Evolutionary conservation across 2,888 invertebrate species (phyloP).

Genomic region (Tetropium fuscum): DNA sequence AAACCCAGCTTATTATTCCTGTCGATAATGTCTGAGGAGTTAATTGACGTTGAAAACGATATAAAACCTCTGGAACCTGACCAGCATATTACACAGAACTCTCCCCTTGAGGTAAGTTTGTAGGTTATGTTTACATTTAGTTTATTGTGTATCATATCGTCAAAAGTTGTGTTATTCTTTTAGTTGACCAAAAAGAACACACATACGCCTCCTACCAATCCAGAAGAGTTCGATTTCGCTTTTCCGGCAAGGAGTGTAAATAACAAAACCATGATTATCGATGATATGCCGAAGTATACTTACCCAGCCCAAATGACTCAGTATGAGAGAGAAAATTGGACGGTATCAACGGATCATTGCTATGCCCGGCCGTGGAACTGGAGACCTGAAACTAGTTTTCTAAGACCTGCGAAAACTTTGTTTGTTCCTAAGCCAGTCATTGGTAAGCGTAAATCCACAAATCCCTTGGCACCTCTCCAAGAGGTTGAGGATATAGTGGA

Average conservation of each 20-base stretch:
- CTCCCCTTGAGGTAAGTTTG: slow-evolving; percentile 28
- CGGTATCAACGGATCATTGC: slow-evolving; percentile 75
- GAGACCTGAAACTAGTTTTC: slow-evolving; percentile 73
- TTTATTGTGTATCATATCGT: not conserved
- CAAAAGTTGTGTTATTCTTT: slow-evolving; percentile 10
- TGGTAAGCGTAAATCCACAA: slow-evolving; percentile 49
- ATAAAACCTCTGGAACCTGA: slow-evolving; percentile 17
- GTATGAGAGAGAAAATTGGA: slow-evolving; percentile 52
- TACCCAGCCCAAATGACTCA: slow-evolving; percentile 47
- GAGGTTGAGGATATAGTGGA: slow-evolving; percentile 64
- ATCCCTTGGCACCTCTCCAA: slow-evolving; percentile 46
- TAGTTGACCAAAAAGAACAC: slow-evolving; percentile 26
- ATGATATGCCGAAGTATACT: slow-evolving; percentile 47
- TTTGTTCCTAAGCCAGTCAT: slow-evolving; percentile 62
- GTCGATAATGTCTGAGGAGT: slow-evolving; percentile 33
- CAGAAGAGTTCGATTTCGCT: slow-evolving; percentile 33
- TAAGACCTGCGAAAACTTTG: slow-evolving; percentile 70
- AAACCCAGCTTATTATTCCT: not conserved
- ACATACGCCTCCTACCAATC: slow-evolving; percentile 12
- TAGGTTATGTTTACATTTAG: slow-evolving; percentile 20
- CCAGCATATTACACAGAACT: slow-evolving; percentile 15
- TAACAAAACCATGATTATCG: slow-evolving; percentile 38
- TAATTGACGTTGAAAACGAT: slow-evolving; percentile 29
- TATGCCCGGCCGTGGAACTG: slow-evolving; percentile 80
- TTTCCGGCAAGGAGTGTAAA: slow-evolving; percentile 29